Percentiles rank a stretch among this genome's conserved stretches.
phyloP scores from a whole-genome alignment of 2,888 invertebrate genomes.

The Spodoptera exigua region DNA sequence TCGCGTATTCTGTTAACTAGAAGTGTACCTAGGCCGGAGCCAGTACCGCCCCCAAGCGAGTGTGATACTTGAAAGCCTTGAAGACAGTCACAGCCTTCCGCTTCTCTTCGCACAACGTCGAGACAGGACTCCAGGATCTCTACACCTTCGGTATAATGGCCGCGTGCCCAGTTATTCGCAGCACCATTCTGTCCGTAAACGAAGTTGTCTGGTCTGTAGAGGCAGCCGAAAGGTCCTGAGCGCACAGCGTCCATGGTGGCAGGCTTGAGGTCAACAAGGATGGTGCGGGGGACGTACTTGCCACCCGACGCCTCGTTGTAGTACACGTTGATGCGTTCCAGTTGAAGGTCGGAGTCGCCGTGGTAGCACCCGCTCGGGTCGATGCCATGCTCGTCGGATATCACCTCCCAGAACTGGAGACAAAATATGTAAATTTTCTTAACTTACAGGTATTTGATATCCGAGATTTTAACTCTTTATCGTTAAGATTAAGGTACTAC shows the following conservation, averaged over 20 bases:
- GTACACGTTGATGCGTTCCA: conserved; percentile 93
- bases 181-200: conserved; percentile 91
- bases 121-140: conserved; percentile 95
- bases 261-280: conserved; percentile 81
- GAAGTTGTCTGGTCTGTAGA: conserved; percentile 97
- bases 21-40: conserved; percentile 89
- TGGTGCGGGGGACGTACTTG: conserved; percentile 83
- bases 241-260: conserved; percentile 95
- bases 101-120: conserved; percentile 94
- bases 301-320: conserved; percentile 92
- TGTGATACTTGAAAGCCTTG: conserved; percentile 96
- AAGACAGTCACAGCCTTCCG: conserved; percentile 96
- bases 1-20: conserved; percentile 95
- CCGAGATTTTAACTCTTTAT: no score
- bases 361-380: conserved; percentile 92
- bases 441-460: no score
- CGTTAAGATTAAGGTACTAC: no score
- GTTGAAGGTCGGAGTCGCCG: conserved; percentile 92
- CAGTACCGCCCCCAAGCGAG: conserved; percentile 90
- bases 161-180: conserved; percentile 87
- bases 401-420: conserved; percentile 93
- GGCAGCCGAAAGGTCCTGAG: conserved; percentile 94
- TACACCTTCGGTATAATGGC: conserved; percentile 98
- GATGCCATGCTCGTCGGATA: conserved; percentile 94
- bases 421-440: conserved; percentile 20